Conservation (phyloP, 1,140 invertebrate species). For the Dinoponera quadriceps region DNA sequence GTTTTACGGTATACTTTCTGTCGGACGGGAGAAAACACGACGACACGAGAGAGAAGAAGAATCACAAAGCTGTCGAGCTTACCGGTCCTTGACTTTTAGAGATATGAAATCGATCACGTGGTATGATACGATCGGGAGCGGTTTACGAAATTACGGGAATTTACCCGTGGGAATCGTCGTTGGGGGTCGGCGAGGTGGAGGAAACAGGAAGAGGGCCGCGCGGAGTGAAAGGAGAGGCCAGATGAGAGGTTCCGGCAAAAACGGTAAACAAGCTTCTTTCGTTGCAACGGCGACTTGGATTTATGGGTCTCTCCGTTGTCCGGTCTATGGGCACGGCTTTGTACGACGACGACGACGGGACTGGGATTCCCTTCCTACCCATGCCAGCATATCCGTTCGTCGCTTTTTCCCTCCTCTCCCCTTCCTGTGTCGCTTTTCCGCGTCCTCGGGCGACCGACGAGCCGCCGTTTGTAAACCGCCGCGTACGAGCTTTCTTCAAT, state of each 20-base stretch:
- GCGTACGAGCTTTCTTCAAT: conserved; percentile 8
- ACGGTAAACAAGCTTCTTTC: conserved; percentile 71
- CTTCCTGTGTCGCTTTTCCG: conserved; percentile 3
- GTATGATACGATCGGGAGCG: conserved; percentile 31
- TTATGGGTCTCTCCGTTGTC: conserved; percentile 51
- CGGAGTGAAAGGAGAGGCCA: conserved; percentile 25
- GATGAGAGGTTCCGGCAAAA: conserved; percentile 45
- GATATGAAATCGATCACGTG: conserved; percentile 33
- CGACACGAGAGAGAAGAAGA: not conserved
- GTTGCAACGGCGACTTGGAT: conserved; percentile 52
- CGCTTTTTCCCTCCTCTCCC: not conserved
- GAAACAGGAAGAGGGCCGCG: conserved; percentile 16
- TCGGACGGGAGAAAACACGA: too few relatives aligned
- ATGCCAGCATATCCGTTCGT: not conserved
- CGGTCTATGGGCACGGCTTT: conserved; percentile 19
- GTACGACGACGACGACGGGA: conserved; percentile 19
- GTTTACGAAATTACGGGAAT: conserved; percentile 45
- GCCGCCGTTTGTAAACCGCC: conserved; percentile 41
- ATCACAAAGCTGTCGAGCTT: conserved; percentile 1
- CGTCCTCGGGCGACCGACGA: not conserved
- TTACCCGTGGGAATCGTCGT: conserved; percentile 30
- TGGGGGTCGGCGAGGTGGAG: not conserved
- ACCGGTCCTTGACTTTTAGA: conserved; percentile 37
- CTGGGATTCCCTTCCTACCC: conserved; percentile 12
- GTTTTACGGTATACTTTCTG: too few relatives aligned